These are phyloP conservation scores for Macaria liturata DNA, from an alignment of 2,888 invertebrate genomes.

Conservation along the genomic window DNA sequence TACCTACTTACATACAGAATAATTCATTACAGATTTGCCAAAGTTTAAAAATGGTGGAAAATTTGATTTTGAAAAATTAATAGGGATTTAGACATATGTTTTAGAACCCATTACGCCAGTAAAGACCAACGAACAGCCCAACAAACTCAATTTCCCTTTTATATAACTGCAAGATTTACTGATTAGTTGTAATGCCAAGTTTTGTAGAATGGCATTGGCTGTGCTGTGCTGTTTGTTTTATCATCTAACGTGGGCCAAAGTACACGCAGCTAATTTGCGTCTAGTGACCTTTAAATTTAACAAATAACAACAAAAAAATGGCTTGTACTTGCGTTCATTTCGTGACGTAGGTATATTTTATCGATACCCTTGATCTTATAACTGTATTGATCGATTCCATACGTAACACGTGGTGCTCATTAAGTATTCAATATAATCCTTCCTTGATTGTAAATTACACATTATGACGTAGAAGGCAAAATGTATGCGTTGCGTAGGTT, in stretches of 20 bases:
- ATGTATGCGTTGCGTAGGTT: conserved; percentile 5
- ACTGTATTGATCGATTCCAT: conserved; percentile 2
- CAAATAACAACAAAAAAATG: conserved; percentile 13
- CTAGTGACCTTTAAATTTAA: conserved; percentile 23
- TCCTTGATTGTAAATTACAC: conserved; percentile 17
- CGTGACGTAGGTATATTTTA: conserved; percentile 22
- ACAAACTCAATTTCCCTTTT: too few species aligned
- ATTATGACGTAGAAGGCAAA: conserved; percentile 11
- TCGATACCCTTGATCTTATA: conserved; percentile 35
- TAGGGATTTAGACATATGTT: too few species aligned
- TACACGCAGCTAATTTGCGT: conserved; percentile 18
- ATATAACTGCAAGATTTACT: too few species aligned
- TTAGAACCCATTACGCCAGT: too few species aligned
- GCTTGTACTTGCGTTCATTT: conserved; percentile 28
- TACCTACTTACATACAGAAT: too few species aligned
- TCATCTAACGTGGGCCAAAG: conserved; percentile 10
- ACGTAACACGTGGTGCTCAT: neutral
- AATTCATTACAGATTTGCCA: too few species aligned
- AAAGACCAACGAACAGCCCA: too few species aligned
- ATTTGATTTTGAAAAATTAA: too few species aligned
- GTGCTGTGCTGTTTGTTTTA: conserved; percentile 26
- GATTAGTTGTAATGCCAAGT: conserved; percentile 35
- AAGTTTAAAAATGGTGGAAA: too few species aligned
- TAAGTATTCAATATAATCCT: conserved; percentile 5
- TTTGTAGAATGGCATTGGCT: conserved; percentile 40